Conservation (phyloP, 2,113 vertebrate species). For the Gorsachius goisagi region DNA sequence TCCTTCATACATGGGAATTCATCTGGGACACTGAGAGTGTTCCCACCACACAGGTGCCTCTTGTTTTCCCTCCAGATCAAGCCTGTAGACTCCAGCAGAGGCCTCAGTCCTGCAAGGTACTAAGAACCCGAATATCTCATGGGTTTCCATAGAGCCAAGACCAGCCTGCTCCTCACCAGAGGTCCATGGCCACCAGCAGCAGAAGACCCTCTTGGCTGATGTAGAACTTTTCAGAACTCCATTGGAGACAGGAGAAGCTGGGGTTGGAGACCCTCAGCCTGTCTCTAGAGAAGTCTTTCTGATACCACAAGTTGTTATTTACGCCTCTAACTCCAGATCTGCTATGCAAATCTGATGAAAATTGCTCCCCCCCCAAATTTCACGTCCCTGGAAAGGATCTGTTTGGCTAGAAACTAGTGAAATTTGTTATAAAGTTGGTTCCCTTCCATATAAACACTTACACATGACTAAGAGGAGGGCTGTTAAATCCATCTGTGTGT, state of each 20-base stretch:
- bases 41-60: neutral
- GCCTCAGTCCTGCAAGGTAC: neutral
- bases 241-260: rapidly evolving
- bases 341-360: neutral
- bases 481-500: neutral
- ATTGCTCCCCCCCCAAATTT: neutral
- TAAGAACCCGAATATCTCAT: neutral
- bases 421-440: neutral
- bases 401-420: neutral
- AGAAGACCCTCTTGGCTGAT: neutral
- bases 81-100: neutral
- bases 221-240: neutral
- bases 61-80: neutral
- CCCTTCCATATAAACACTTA: neutral
- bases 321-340: neutral
- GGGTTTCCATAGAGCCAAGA: neutral
- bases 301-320: neutral
- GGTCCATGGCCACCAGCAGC: neutral
- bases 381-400: neutral
- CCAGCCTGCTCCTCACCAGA: neutral
- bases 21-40: neutral
- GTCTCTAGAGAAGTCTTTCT: neutral
- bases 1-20: neutral
- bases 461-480: neutral
- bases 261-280: neutral